Base-by-base conservation (phyloP, 1,140 invertebrate species). In the Euura saliciscinereae region DNA sequence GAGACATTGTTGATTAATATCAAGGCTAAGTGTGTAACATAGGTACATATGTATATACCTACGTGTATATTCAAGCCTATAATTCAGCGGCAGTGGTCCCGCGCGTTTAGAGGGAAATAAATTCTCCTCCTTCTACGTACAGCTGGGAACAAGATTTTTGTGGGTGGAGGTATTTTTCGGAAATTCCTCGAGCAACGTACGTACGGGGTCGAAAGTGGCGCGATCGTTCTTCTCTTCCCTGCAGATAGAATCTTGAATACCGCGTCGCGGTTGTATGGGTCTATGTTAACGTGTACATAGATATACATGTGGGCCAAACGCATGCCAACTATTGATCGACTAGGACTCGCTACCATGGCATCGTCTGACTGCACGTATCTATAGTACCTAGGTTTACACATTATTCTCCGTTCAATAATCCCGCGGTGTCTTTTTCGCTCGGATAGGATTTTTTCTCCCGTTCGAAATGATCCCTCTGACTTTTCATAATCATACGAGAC, bases 301-400 rank as follows among this genome's bases (percentile, higher is more conserved):
- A 51, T 59, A 59, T 59, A 59, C 51, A 3, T 59, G 13, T 3
- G 13, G 8, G 8, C 6, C 51, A 59, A 51, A 59, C 51, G 51
- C 51, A 59, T 59, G 51, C 51, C 51, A 28, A 28, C 51, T 59
- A 59, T 59, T 59, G 51, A 59, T 59, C 51, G 51, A 59, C 51
- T 59, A 59, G 51, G 51, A 59, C 13, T 59, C 51, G 51, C 51
- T 59, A n/a, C 51, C 51, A 59, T 59, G 13, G 51, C 13, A 8
- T 59, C 8, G 3, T n/a, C 10, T 59, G 51, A 11, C 51, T 59
- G 51, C 51, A 59, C 13, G 51, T 6, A n/a, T 59, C 51, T 59
- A 59, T 59, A 59, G 28, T 6, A 3, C 13, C 10, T 59, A n/a
- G 8, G 51, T 59, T n/a, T 59, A 59, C 4, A 59, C 51, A 11